Conservation (phyloP, 1,140 invertebrate species). For the Caenorhabditis briggsae region DNA sequence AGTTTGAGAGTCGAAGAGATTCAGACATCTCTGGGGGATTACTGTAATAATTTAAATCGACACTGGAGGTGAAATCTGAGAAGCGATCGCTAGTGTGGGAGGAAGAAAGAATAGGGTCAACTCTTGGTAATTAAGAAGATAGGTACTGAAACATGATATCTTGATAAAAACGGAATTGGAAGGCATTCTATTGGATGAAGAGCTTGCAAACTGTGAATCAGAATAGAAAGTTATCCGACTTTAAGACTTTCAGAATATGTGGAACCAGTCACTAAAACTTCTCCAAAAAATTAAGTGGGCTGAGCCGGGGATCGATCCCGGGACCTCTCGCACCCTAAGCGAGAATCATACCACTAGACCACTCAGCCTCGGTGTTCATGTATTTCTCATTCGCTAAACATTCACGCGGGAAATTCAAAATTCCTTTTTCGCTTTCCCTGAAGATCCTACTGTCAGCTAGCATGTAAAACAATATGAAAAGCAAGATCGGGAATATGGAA, state of each 20-base stretch:
- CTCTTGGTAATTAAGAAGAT: neutral
- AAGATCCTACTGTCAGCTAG: too few relatives aligned
- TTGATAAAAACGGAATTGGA: neutral
- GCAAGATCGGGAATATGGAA: neutral
- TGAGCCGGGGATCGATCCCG: conserved; percentile 25
- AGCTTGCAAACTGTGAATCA: too few relatives aligned
- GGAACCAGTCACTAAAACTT: too few relatives aligned
- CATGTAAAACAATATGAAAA: neutral
- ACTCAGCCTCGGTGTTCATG: neutral
- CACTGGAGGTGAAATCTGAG: neutral
- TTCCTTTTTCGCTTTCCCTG: too few relatives aligned
- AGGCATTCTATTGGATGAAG: too few relatives aligned
- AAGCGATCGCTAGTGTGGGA: too few relatives aligned
- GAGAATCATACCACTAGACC: conserved; percentile 51
- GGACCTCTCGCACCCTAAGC: conserved; percentile 44
- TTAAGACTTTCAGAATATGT: too few relatives aligned
- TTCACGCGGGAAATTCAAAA: too few relatives aligned
- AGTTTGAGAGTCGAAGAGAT: neutral
- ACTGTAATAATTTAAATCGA: conserved; percentile 25
- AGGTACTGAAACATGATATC: neutral
- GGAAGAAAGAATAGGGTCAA: too few relatives aligned
- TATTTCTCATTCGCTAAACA: too few relatives aligned
- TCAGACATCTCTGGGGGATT: neutral
- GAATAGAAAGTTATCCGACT: too few relatives aligned
- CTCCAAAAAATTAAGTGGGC: conserved; percentile 5